These are phyloP conservation scores for Cinclus mexicanus DNA, from an alignment of 2,113 vertebrate species.

Conservation along the genomic window DNA sequence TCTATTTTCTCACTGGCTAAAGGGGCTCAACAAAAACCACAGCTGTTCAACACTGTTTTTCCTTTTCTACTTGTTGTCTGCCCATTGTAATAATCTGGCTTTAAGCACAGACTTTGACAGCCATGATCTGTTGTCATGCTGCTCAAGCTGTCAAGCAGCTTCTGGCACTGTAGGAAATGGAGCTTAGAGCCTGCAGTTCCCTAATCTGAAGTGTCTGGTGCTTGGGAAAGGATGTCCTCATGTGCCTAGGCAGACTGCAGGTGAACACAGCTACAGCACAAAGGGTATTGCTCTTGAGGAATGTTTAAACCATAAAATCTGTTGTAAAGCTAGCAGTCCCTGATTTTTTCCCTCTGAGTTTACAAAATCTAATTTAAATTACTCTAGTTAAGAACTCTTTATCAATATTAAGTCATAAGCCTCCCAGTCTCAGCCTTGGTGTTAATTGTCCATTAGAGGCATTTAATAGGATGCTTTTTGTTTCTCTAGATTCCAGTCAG, in stretches of 20 bases:
- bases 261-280: background rate
- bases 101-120: background rate
- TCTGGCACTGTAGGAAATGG: background rate
- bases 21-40: background rate
- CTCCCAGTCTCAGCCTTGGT: background rate
- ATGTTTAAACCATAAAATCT: background rate
- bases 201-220: background rate
- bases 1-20: background rate
- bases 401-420: background rate
- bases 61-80: background rate
- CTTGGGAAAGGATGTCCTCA: background rate
- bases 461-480: background rate
- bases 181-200: background rate
- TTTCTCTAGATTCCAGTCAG: background rate
- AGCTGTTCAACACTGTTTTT: background rate
- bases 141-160: conserved; percentile 29
- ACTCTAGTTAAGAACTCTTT: background rate
- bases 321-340: background rate
- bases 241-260: background rate
- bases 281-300: background rate
- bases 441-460: background rate
- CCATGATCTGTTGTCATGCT: background rate
- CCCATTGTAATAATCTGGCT: background rate
- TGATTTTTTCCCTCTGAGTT: background rate
- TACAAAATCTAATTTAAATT: background rate